Evolutionary conservation across 2,113 vertebrate genomes (phyloP).

Genomic region (Spermophilus dauricus): DNA sequence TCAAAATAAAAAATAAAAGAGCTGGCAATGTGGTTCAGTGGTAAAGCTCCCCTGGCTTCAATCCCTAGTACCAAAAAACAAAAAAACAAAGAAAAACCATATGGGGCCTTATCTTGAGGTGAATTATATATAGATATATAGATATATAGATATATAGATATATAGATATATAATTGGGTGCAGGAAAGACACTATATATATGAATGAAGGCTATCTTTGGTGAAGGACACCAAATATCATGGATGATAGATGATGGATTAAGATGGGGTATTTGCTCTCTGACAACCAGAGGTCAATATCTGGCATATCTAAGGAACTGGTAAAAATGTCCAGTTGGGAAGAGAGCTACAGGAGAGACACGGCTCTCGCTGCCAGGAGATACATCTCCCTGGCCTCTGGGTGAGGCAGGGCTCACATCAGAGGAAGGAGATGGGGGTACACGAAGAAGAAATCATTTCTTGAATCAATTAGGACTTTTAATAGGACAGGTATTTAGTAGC

Average conservation of each 20-base stretch:
- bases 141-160: too few relatives aligned
- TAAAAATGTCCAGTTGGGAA: not conserved
- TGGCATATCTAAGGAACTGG: not conserved
- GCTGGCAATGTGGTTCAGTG: too few relatives aligned
- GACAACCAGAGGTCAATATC: not conserved
- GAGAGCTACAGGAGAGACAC: not conserved
- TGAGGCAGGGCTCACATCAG: too few relatives aligned
- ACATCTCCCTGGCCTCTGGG: too few relatives aligned
- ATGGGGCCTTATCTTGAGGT: not conserved
- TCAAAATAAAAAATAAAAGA: too few relatives aligned
- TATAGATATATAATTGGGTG: too few relatives aligned
- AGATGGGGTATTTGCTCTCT: not conserved
- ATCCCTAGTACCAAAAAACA: too few relatives aligned
- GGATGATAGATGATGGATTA: not conserved
- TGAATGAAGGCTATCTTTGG: not conserved
- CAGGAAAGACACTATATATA: too few relatives aligned
- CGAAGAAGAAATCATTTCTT: not conserved
- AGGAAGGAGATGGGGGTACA: too few relatives aligned
- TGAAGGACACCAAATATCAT: not conserved
- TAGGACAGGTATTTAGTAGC: not conserved
- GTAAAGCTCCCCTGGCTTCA: too few relatives aligned
- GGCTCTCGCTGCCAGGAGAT: too few relatives aligned
- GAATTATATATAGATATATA: not conserved
- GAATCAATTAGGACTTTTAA: not conserved
- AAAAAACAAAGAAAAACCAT: not conserved